A percentile compares a stretch with the other conserved stretches of the same genome.
Evolutionary conservation across 2,113 vertebrate genomes (phyloP).

Genomic region (Trichomycterus rosablanca): DNA sequence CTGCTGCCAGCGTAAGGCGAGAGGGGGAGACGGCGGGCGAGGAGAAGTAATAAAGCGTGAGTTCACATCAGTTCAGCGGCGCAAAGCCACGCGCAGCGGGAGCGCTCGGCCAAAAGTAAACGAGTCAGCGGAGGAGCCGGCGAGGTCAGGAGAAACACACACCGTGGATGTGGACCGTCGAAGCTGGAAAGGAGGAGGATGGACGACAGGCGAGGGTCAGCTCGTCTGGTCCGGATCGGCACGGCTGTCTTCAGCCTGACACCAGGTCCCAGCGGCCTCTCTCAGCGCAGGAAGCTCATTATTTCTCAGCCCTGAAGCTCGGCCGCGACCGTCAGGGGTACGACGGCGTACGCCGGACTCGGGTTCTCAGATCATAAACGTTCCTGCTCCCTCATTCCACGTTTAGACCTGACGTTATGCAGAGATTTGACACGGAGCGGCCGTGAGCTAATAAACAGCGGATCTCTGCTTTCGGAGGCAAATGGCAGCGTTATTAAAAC

Average conservation of each 20-base stretch:
- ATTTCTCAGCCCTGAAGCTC: conserved; percentile 27
- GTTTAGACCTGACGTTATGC: conserved; percentile 20
- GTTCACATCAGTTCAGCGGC: conserved; percentile 48
- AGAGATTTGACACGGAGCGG: conserved; percentile 23
- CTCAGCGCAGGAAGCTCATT: conserved; percentile 14
- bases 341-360: conserved; percentile 19
- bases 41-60: conserved; percentile 47
- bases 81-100: conserved; percentile 30
- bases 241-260: conserved; percentile 30
- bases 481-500: conserved; percentile 1
- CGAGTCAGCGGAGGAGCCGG: conserved; percentile 40
- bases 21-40: conserved; percentile 14
- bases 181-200: conserved; percentile 6
- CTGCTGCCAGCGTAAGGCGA: conserved; percentile 34
- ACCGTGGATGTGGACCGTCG: conserved; percentile 16
- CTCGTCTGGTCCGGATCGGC: conserved; percentile 37
- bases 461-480: neutral
- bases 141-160: conserved; percentile 33
- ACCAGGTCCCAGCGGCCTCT: conserved; percentile 13
- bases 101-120: conserved; percentile 37
- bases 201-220: conserved; percentile 13
- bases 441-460: conserved; percentile 28
- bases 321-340: conserved; percentile 15
- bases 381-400: conserved; percentile 21
- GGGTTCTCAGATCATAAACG: conserved; percentile 35